Evolutionary conservation across 2,797 vertebrate genomes (phyloP).

Genomic region (Coendou prehensilis): DNA sequence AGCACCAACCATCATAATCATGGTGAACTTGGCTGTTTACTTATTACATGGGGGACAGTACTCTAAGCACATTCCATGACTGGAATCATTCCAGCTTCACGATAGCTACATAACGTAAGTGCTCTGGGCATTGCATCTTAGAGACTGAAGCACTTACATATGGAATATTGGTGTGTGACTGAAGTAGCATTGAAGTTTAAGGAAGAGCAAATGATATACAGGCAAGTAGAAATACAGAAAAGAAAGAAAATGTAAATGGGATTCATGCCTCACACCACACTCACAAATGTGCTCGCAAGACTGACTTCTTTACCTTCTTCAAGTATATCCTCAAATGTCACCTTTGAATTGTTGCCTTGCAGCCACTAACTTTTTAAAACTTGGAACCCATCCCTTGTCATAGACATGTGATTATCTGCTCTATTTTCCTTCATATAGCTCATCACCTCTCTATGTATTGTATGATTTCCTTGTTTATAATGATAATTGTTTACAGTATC

Average conservation of each 20-base stretch:
- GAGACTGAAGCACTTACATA: not conserved
- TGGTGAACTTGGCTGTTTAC: not conserved
- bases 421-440: not conserved
- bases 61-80: not conserved
- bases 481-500: not conserved
- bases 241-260: not conserved
- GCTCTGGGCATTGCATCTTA: not conserved
- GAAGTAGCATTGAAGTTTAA: not conserved
- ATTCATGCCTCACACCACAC: not conserved
- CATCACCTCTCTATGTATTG: not conserved
- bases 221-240: not conserved
- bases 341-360: not conserved
- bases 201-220: not conserved
- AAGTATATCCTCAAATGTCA: not conserved
- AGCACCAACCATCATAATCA: not conserved
- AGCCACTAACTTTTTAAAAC: not conserved
- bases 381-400: rapidly evolving
- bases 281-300: not conserved
- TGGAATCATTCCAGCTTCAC: not conserved
- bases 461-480: not conserved
- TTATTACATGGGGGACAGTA: not conserved
- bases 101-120: rapidly evolving
- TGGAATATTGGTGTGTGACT: not conserved
- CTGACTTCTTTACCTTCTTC: not conserved
- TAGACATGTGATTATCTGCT: not conserved